Evolutionary conservation across 2,113 vertebrate species (phyloP), one percentile per base, ranked within the genome.

Genomic region (Proterorhinus semilunaris): DNA sequence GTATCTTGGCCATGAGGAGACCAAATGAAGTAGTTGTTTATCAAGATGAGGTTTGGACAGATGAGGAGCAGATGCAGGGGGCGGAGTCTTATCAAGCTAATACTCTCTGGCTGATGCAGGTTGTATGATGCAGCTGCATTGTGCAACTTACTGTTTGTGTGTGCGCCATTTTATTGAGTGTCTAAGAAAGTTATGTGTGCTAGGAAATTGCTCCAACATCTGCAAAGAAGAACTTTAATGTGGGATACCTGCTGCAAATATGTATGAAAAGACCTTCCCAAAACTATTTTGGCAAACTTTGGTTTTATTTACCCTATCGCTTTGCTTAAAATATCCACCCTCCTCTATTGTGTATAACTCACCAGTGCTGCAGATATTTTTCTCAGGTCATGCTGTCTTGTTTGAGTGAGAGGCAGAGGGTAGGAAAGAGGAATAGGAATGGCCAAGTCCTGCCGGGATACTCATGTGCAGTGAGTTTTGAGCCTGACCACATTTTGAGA

Each of bases 391-490:
- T 71, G 64, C 65, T 76, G 80, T 76, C 7, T 69, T 72, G 83
- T 80, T 74, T 66, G 79, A 66, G 63, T 80, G 68, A 78, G 59
- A 43, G 65, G 66, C 55, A 71, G 62, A 44, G 64, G 64, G 45
- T 62, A 74, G 78, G 71, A 73, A 67, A 57, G 69, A 65, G 63
- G 66, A 87, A 75, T 80, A 80, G 72, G 77, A 79, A 58, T 72
- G 1, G 5, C 66, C 63, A 65, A 78, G 51, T 62, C 76, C 76
- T 86, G 80, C 79, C 78, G 83, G 80, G 67, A 66, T 48, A 79
- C 79, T 80, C 85, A 87, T 81, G 87, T 90, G 85, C 66, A 62
- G 78, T 91, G 87, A 85, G 85, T 86, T 79, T 83, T 83, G 86
- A 84, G 54, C 71, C 73, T 73, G 10, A 78, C 80, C 82, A 87